Conservation (phyloP, 1,140 invertebrate genomes). For the Papilio polyxenes region DNA sequence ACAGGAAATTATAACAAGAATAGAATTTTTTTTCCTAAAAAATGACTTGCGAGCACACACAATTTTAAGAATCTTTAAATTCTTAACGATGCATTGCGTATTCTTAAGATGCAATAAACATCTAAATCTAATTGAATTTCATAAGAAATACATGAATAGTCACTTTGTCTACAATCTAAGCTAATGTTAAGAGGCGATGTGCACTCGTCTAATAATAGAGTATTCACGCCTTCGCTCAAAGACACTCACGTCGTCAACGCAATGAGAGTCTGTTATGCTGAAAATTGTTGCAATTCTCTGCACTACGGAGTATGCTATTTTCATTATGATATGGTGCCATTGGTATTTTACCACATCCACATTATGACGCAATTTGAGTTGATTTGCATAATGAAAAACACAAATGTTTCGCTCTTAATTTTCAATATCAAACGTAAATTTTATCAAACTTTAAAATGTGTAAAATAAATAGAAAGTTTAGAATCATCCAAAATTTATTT, state of each 20-base stretch:
- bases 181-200: background rate
- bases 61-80: background rate
- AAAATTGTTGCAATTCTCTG: constrained; percentile 13
- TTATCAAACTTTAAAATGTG: too few relatives aligned
- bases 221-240: constrained; percentile 9
- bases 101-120: background rate
- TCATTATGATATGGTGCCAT: background rate
- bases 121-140: background rate
- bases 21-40: background rate
- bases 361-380: background rate
- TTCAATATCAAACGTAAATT: too few relatives aligned
- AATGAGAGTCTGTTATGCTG: background rate
- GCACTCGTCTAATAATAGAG: background rate
- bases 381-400: background rate
- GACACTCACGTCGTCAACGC: background rate
- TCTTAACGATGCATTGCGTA: background rate
- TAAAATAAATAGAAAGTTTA: too few relatives aligned
- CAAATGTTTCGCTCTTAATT: background rate
- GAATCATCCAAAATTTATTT: too few relatives aligned
- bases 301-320: background rate
- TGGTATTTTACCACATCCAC: background rate
- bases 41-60: background rate
- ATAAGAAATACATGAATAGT: background rate
- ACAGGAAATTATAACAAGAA: background rate
- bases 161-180: background rate